These are phyloP conservation scores for Lepidocyrtinus sp. DNA, from an alignment of 2,888 invertebrate genomes.

Conservation along the genomic window DNA sequence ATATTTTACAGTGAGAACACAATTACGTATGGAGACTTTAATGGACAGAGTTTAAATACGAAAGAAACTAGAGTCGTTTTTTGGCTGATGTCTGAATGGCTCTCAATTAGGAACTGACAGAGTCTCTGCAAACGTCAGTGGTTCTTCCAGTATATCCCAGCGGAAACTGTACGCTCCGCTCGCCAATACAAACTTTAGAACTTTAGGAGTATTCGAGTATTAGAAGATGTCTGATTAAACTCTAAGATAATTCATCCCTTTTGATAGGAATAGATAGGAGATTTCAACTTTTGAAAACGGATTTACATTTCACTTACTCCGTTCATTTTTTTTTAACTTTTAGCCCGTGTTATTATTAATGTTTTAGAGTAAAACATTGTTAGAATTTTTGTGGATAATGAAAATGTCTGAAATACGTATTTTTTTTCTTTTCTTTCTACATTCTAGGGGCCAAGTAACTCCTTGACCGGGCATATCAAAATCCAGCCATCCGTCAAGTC, in stretches of 20 bases:
- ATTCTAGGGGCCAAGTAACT: constrained; percentile 57
- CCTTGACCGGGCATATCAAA: constrained; percentile 58
- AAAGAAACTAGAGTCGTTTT: too few relatives aligned
- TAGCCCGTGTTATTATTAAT: background rate
- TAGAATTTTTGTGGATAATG: background rate
- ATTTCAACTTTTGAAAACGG: constrained; percentile 52
- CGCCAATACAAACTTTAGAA: constrained; percentile 3
- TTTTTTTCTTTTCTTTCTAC: too few relatives aligned
- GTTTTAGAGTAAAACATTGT: background rate
- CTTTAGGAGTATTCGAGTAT: constrained; percentile 45
- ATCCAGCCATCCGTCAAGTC: constrained; percentile 62
- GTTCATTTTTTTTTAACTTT: constrained; percentile 23
- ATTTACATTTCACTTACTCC: constrained; percentile 56
- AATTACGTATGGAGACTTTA: too few relatives aligned
- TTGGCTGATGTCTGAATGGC: constrained; percentile 43
- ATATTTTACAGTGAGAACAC: too few relatives aligned
- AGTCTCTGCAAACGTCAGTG: constrained; percentile 23
- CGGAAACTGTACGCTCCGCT: constrained; percentile 49
- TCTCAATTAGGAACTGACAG: constrained; percentile 43
- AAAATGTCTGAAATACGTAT: too few relatives aligned
- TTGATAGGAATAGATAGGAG: constrained; percentile 36
- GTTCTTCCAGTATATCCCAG: constrained; percentile 46
- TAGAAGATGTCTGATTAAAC: constrained; percentile 49
- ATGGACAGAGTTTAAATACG: too few relatives aligned
- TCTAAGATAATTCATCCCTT: constrained; percentile 52